phyloP scores from a whole-genome alignment of 1,140 invertebrate genomes.

The Hycleus phaleratus region DNA sequence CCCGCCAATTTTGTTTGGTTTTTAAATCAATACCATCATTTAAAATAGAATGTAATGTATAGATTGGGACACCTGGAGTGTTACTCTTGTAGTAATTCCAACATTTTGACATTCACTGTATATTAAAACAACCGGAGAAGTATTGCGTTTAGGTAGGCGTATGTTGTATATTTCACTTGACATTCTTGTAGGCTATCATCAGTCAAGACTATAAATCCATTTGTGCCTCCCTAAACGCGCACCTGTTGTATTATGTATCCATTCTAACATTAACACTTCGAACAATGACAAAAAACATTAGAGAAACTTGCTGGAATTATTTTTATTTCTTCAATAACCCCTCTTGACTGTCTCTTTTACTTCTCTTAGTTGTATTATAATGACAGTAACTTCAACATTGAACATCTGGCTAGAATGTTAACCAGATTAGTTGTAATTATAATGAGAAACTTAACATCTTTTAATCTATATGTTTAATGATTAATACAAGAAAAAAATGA shows the following conservation, averaged over 20 bases:
- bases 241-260: conserved; percentile 12
- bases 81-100: too few relatives aligned
- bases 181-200: conserved; percentile 13
- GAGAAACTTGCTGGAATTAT: conserved; percentile 1
- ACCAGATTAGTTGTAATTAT: conserved; percentile 5
- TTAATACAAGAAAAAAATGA: too few relatives aligned
- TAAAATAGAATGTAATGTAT: too few relatives aligned
- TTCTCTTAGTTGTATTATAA: too few relatives aligned
- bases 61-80: too few relatives aligned
- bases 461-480: too few relatives aligned
- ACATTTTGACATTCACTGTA: too few relatives aligned
- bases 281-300: conserved; percentile 2
- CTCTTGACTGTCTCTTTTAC: too few relatives aligned
- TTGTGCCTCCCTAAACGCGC: conserved; percentile 6
- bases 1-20: too few relatives aligned
- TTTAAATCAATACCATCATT: too few relatives aligned
- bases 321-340: background rate
- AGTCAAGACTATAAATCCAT: conserved; percentile 12
- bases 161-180: background rate
- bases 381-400: background rate
- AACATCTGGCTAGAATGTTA: conserved; percentile 12
- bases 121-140: too few relatives aligned
- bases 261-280: conserved; percentile 9
- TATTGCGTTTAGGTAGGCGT: conserved; percentile 4
- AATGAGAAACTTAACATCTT: background rate